Conservation (phyloP, 2,113 vertebrate genomes). For the Sander vitreus region DNA sequence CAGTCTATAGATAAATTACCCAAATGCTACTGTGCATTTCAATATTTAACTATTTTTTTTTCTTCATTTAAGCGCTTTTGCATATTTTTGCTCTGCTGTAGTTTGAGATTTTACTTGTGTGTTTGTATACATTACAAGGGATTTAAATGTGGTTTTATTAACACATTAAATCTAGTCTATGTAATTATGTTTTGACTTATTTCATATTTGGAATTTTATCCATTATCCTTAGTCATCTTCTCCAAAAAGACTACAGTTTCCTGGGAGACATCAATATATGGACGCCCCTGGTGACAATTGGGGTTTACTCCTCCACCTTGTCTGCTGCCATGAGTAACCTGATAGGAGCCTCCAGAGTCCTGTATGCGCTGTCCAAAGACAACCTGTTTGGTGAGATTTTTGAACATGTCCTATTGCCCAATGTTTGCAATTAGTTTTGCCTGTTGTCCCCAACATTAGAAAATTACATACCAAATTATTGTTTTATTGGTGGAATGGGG, state of each 20-base stretch:
- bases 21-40: neutral
- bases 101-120: neutral
- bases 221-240: constrained; percentile 74
- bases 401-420: neutral
- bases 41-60: neutral
- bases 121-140: neutral
- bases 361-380: constrained; percentile 87
- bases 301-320: constrained; percentile 86
- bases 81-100: neutral
- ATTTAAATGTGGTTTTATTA: neutral
- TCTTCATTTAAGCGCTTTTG: no score
- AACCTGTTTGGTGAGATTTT: constrained; percentile 85
- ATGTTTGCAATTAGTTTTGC: neutral
- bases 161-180: neutral
- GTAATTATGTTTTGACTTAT: neutral
- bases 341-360: constrained; percentile 88
- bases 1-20: neutral
- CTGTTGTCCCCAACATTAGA: neutral
- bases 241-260: constrained; percentile 87
- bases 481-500: neutral
- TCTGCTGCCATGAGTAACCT: constrained; percentile 90
- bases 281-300: constrained; percentile 85
- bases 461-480: neutral
- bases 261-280: constrained; percentile 86
- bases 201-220: neutral